phyloP scores from a whole-genome alignment of 2,888 invertebrate genomes.

The Myopa testacea region DNA sequence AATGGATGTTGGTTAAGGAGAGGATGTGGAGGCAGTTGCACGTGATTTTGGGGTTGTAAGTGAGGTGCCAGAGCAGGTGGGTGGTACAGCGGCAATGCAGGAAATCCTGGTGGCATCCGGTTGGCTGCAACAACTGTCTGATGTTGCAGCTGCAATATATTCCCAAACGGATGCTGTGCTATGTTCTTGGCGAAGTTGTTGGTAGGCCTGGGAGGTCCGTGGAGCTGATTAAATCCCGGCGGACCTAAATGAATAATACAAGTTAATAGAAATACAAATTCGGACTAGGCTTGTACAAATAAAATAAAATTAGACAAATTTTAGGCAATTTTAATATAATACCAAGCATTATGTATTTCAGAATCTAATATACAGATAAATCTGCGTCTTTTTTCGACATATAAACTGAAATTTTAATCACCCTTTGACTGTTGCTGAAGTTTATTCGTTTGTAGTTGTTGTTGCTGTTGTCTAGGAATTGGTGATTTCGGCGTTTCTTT shows the following conservation, averaged over 20 bases:
- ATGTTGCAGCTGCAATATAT: conserved; percentile 47
- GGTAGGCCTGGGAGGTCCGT: conserved; percentile 55
- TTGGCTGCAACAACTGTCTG: conserved; percentile 53
- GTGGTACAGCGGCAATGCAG: conserved; percentile 56
- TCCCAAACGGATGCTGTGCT: conserved; percentile 53
- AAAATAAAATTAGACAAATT: too few species aligned
- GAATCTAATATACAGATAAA: neutral
- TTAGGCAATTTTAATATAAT: too few species aligned
- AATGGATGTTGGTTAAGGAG: conserved; percentile 56
- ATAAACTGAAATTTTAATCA: conserved; percentile 38
- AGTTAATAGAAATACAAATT: neutral
- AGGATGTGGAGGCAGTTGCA: conserved; percentile 63
- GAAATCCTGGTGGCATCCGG: conserved; percentile 64
- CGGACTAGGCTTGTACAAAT: too few species aligned
- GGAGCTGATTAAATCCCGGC: conserved; percentile 56
- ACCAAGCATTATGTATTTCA: too few species aligned
- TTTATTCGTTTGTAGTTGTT: conserved; percentile 55
- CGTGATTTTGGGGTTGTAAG: conserved; percentile 55
- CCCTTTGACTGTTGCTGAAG: conserved; percentile 57
- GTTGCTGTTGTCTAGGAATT: conserved; percentile 58
- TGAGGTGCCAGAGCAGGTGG: conserved; percentile 57
- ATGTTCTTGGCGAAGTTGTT: conserved; percentile 54
- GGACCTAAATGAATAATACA: conserved; percentile 50
- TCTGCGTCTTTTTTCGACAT: neutral
- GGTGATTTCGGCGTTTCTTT: conserved; percentile 51